Evolutionary conservation across 2,888 invertebrate species (phyloP).

Genomic region (Choreutis nemorana): DNA sequence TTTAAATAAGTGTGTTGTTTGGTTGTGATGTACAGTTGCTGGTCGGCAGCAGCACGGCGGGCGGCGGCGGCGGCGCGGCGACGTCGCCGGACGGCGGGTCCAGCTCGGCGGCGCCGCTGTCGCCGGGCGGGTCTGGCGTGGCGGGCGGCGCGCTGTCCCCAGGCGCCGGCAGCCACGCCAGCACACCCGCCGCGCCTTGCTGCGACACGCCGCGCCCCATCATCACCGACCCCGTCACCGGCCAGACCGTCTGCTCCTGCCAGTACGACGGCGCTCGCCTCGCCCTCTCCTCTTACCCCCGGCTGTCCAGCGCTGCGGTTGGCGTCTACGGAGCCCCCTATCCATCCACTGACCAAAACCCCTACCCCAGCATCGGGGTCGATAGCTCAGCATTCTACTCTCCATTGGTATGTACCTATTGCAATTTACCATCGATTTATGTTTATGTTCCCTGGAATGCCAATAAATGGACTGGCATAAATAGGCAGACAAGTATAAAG

Average conservation of each 20-base stretch:
- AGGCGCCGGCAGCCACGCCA: conserved; percentile 61
- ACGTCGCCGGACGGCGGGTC: conserved; percentile 75
- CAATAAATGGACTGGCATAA: too few species aligned
- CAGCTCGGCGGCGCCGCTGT: conserved; percentile 78
- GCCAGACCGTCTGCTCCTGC: conserved; percentile 93
- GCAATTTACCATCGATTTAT: neutral
- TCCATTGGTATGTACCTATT: conserved; percentile 81
- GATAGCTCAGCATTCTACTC: conserved; percentile 96
- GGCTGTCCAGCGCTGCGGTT: conserved; percentile 79
- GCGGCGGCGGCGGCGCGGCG: conserved; percentile 76
- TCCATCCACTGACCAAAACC: conserved; percentile 90
- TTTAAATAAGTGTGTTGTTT: too few species aligned
- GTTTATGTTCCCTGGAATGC: too few species aligned
- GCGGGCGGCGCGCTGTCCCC: conserved; percentile 66
- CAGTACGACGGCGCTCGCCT: conserved; percentile 91
- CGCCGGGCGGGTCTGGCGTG: conserved; percentile 75
- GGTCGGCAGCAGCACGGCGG: conserved; percentile 77
- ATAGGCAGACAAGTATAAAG: too few species aligned
- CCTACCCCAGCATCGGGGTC: conserved; percentile 91
- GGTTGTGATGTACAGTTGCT: too few species aligned
- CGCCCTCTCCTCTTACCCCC: conserved; percentile 80
- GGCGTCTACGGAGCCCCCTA: conserved; percentile 88
- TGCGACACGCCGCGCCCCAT: conserved; percentile 92
- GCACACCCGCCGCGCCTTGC: conserved; percentile 70
- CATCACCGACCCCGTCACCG: conserved; percentile 92